A percentile compares a stretch with the other conserved stretches of the same genome.
These are phyloP conservation scores for Dipodomys ordii DNA, from an alignment of 2,113 vertebrate species.

Conservation along the genomic window DNA sequence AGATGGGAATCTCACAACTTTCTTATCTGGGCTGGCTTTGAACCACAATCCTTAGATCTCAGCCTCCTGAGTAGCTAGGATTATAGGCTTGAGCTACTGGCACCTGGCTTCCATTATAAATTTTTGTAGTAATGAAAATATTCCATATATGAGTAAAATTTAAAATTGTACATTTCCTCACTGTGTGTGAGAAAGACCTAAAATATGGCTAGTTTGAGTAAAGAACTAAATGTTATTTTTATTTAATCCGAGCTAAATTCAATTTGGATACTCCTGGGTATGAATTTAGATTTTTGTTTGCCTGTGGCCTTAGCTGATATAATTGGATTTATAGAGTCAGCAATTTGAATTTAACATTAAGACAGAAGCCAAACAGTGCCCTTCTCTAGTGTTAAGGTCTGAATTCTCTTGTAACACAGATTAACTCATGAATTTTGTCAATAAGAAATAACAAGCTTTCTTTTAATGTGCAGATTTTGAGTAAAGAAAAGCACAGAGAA, in stretches of 20 bases:
- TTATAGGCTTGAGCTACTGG: too few species aligned
- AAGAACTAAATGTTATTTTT: neutral
- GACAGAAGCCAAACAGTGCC: neutral
- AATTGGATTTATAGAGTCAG: neutral
- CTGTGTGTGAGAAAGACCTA: neutral
- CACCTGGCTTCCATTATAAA: too few species aligned
- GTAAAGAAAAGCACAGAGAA: neutral
- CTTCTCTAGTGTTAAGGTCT: neutral
- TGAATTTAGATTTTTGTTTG: slow-evolving; percentile 3
- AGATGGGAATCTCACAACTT: too few species aligned
- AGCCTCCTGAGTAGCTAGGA: too few species aligned
- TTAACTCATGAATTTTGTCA: neutral
- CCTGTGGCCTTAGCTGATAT: neutral
- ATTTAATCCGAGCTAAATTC: slow-evolving; percentile 10
- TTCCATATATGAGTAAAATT: neutral
- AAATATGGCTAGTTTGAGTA: neutral
- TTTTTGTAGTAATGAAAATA: neutral
- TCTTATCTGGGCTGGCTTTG: too few species aligned
- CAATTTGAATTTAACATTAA: neutral
- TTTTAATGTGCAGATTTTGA: slow-evolving; percentile 27
- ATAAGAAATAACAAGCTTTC: neutral
- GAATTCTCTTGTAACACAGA: neutral
- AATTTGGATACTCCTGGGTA: neutral
- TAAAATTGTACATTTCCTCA: neutral
- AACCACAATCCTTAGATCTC: too few species aligned